Evolutionary conservation across 2,113 vertebrate genomes (phyloP), one percentile per base, ranked within the genome.

Genomic region (Centrocercus urophasianus): DNA sequence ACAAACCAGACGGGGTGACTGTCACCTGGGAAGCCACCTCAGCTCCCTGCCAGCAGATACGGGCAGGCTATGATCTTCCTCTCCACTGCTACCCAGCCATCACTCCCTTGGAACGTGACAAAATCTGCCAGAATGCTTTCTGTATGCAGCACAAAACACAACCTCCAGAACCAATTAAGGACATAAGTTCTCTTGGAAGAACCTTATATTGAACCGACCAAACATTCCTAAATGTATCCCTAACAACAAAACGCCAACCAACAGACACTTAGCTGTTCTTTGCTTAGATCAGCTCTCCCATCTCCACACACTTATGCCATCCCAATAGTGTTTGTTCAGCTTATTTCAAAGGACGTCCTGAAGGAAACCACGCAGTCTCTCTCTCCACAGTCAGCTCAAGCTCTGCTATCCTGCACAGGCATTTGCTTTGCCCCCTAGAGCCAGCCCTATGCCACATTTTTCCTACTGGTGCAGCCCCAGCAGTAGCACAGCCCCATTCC

Each of bases 271-370:
- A 14, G 30, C 24, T 69, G 63, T 36, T 73, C 85, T 80, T 38
- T 82, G 86, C 93, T 91, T 79, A 85, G 36, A 30, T 92, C 91
- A 93, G 94, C 96, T 88, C 78, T 92, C 54, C 47, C 71, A 77
- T 60, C 60, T 85, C 78, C 0, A 72, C 10, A 73, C 64, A 57
- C 82, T 16, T 4, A 47, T 4, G 65, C 60, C 75, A 27, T 65
- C 19, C 43, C 13, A 11, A 27, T 65, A 93, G 73, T 7, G 82
- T 73, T 47, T 76, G 82, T 45, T 93, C 95, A 94, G 96, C 85
- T 83, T 47, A 63, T 89, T 96, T 54, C 60, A 36, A 42, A 91
- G 82, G 79, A 73, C 90, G 43, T 1, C 3, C 48, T 27, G 63
- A 76, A 91, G 63, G 71, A 89, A 83, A 83, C 43, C 38, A 40